Evolutionary conservation across 2,113 vertebrate genomes (phyloP).

Genomic region (Entelurus aequoreus): DNA sequence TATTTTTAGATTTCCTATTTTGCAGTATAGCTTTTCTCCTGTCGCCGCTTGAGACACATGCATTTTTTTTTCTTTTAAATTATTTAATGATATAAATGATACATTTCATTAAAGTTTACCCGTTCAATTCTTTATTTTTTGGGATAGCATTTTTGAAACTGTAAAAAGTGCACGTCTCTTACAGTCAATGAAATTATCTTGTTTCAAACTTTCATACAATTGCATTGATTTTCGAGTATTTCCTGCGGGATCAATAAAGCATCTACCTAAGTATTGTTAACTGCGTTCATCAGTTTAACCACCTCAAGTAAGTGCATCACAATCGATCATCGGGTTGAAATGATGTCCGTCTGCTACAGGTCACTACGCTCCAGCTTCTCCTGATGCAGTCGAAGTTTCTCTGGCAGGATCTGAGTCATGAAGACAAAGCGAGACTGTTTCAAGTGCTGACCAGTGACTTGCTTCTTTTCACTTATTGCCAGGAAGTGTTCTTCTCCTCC

Average conservation of each 20-base stretch:
- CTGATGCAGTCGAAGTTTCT: constrained; percentile 27
- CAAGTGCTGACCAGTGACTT: constrained; percentile 46
- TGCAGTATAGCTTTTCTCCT: not conserved
- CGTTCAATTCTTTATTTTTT: not conserved
- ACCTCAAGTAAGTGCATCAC: not conserved
- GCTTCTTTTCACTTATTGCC: constrained; percentile 49
- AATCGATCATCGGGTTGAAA: not conserved
- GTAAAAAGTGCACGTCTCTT: not conserved
- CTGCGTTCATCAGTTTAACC: not conserved
- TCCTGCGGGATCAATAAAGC: no score
- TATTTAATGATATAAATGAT: not conserved
- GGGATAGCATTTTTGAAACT: not conserved
- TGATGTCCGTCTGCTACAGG: constrained; percentile 25
- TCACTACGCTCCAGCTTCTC: constrained; percentile 48
- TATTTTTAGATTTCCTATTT: no score
- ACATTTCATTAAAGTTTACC: not conserved
- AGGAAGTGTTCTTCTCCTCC: constrained; percentile 53
- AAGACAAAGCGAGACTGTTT: constrained; percentile 55
- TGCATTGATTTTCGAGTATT: no score
- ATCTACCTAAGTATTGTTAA: no score
- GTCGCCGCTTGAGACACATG: not conserved
- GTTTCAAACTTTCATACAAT: no score
- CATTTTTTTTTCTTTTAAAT: not conserved
- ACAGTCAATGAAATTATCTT: no score
- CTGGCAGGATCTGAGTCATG: constrained; percentile 58